These are phyloP conservation scores for Ctenochaetus hawaiiensis DNA, from an alignment of 2,797 vertebrate genomes.

Conservation along the genomic window DNA sequence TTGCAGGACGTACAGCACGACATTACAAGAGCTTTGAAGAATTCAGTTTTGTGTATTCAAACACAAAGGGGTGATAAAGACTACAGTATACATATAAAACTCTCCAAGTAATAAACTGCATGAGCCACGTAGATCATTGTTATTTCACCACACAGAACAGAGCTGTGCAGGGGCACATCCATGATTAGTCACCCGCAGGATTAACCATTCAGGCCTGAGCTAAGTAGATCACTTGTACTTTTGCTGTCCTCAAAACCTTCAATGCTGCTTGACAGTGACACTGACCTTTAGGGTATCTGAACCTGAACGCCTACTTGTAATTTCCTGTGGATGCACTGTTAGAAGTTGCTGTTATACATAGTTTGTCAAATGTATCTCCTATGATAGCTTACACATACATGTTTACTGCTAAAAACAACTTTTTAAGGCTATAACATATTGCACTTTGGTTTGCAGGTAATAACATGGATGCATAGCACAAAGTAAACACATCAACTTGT, in stretches of 20 bases:
- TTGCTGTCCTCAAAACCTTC: slow-evolving; percentile 62
- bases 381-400: too few relatives aligned
- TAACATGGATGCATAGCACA: background rate
- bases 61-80: background rate
- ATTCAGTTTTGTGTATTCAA: slow-evolving; percentile 3
- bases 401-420: too few relatives aligned
- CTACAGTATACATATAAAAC: slow-evolving; percentile 19
- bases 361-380: background rate
- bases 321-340: background rate
- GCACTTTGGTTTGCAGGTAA: background rate
- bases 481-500: background rate
- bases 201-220: slow-evolving; percentile 61
- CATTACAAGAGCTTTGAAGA: background rate
- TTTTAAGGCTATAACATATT: background rate
- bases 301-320: slow-evolving; percentile 7
- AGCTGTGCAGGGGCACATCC: slow-evolving; percentile 29
- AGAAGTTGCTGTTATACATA: background rate
- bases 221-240: slow-evolving; percentile 74
- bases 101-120: slow-evolving; percentile 20
- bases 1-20: slow-evolving; percentile 9
- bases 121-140: slow-evolving; percentile 14
- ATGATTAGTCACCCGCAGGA: slow-evolving; percentile 64
- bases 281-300: slow-evolving; percentile 33
- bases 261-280: slow-evolving; percentile 33
- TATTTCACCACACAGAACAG: slow-evolving; percentile 35